A percentile compares a stretch with the other conserved stretches of the same genome.
Evolutionary conservation across 1,140 invertebrate species (phyloP).

Genomic region (Thaumetopoea pityocampa): DNA sequence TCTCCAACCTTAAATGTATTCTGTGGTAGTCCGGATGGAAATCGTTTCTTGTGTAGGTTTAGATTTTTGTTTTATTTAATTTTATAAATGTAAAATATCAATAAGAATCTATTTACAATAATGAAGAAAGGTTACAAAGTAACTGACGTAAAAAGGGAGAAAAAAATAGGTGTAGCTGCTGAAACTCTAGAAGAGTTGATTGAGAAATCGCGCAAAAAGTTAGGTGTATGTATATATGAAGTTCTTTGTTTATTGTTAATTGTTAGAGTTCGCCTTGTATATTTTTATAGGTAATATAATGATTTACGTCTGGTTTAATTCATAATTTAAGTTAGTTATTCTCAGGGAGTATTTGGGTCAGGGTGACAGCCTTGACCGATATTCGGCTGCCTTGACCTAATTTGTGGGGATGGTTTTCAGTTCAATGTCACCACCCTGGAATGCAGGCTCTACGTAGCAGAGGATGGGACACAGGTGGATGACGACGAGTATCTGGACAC

Average conservation of each 20-base stretch:
- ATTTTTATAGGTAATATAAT: background rate
- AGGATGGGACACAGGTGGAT: slow-evolving; percentile 85
- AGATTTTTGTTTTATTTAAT: slow-evolving; percentile 31
- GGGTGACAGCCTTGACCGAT: slow-evolving; percentile 49
- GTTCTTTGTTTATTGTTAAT: slow-evolving; percentile 18
- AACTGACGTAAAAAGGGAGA: slow-evolving; percentile 78
- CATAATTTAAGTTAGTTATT: slow-evolving; percentile 20
- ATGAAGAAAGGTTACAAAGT: slow-evolving; percentile 84
- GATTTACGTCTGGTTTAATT: slow-evolving; percentile 20
- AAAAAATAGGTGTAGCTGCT: slow-evolving; percentile 83
- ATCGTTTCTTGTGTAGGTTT: no score
- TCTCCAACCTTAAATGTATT: no score
- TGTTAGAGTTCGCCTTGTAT: background rate
- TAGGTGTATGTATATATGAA: slow-evolving; percentile 79
- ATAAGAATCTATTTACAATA: slow-evolving; percentile 26
- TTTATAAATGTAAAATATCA: slow-evolving; percentile 9
- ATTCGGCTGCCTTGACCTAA: slow-evolving; percentile 48
- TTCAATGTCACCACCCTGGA: slow-evolving; percentile 63
- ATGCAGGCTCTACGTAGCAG: slow-evolving; percentile 71
- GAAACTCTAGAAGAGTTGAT: slow-evolving; percentile 79
- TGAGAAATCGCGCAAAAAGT: slow-evolving; percentile 80
- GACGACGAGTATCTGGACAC: slow-evolving; percentile 85
- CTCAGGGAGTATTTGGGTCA: slow-evolving; percentile 37
- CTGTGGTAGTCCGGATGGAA: no score
- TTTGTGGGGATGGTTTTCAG: slow-evolving; percentile 46